Percentiles rank a stretch among this genome's conserved stretches.
These are phyloP conservation scores for Heterotis niloticus DNA, from an alignment of 2,113 vertebrate genomes.

Conservation along the genomic window DNA sequence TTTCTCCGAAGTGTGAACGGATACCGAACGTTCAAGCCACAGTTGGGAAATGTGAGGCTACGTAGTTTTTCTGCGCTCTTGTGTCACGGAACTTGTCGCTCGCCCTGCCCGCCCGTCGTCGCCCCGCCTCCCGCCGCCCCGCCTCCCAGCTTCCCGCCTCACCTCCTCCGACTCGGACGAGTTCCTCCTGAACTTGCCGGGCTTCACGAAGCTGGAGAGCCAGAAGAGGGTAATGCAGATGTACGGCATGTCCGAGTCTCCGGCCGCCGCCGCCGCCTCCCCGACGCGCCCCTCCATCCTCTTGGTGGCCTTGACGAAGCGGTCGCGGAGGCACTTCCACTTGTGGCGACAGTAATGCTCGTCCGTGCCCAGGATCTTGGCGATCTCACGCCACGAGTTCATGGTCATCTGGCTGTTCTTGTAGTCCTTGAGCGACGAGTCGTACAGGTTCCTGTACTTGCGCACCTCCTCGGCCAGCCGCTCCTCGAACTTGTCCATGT, in stretches of 20 bases:
- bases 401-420: background rate
- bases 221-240: background rate
- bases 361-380: background rate
- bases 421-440: background rate
- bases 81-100: no score
- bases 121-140: no score
- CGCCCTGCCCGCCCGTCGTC: no score
- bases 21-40: no score
- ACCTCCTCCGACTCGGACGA: background rate
- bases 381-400: background rate
- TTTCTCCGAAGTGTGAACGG: no score
- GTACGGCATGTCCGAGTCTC: background rate
- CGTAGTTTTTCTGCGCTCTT: no score
- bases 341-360: background rate
- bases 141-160: no score
- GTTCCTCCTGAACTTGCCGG: background rate
- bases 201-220: background rate
- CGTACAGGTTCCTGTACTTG: background rate
- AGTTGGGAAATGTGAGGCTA: no score
- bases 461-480: background rate
- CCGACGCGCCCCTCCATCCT: background rate
- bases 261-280: background rate
- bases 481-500: background rate
- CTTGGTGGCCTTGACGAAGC: background rate
- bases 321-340: background rate